Percentiles rank a stretch among this genome's conserved stretches.
Evolutionary conservation across 1,140 invertebrate species (phyloP).

Genomic region (Drosophila ambigua): DNA sequence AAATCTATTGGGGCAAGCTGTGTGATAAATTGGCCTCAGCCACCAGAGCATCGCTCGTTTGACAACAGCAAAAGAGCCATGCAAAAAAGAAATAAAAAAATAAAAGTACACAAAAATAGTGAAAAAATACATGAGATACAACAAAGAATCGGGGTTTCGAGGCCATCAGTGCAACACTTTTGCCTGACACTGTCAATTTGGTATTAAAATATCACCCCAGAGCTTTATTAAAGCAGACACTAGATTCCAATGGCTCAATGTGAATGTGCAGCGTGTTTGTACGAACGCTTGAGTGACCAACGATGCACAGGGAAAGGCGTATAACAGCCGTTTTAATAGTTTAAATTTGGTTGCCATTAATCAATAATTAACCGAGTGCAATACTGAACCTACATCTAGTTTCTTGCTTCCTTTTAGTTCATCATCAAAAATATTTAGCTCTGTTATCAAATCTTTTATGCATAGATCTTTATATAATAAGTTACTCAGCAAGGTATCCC

Average conservation of each 20-base stretch:
- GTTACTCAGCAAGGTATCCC: no score
- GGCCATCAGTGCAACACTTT: constrained; percentile 49
- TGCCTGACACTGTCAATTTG: constrained; percentile 67
- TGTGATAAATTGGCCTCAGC: constrained; percentile 71
- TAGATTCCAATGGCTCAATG: constrained; percentile 18
- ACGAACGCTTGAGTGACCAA: no score
- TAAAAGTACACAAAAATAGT: constrained; percentile 13
- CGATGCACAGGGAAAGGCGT: background rate
- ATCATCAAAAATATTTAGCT: no score
- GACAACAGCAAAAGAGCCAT: constrained; percentile 34
- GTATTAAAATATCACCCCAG: constrained; percentile 63
- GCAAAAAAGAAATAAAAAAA: constrained; percentile 31
- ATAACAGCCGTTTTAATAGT: no score
- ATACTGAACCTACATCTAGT: no score
- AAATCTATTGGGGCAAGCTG: constrained; percentile 73
- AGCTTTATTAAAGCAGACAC: constrained; percentile 45
- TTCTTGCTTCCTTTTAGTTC: no score
- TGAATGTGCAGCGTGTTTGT: background rate
- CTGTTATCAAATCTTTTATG: no score
- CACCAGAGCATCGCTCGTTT: constrained; percentile 37
- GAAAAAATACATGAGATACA: constrained; percentile 51
- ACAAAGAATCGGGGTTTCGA: constrained; percentile 31
- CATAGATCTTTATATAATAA: no score
- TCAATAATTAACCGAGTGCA: no score
- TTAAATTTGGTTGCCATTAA: no score